Conservation (phyloP, 2,113 vertebrate species). For the Campylomormyrus tamandua region DNA sequence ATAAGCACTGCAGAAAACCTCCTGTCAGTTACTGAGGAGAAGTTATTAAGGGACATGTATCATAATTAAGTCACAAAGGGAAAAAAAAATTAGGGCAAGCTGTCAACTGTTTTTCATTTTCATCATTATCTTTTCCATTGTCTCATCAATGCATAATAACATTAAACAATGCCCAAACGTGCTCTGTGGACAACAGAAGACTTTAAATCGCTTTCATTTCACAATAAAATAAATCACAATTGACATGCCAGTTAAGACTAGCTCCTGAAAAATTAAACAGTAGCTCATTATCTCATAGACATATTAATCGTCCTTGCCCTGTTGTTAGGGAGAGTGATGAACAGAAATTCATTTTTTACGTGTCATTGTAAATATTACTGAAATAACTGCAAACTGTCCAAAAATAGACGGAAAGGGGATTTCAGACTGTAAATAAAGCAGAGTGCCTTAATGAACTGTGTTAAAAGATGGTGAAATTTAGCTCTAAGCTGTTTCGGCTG, state of each 20-base stretch:
- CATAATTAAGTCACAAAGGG: not conserved
- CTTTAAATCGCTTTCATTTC: not conserved
- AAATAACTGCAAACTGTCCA: not conserved
- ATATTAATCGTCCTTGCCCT: not conserved
- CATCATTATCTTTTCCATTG: not conserved
- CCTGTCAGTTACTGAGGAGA: not conserved
- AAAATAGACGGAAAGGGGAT: not conserved
- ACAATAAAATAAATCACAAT: not conserved
- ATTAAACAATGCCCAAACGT: not conserved
- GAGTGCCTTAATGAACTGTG: not conserved
- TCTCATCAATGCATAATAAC: not conserved
- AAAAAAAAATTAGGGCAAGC: not conserved
- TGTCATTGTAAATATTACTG: not conserved
- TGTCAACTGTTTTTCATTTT: conserved; percentile 2
- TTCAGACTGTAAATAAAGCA: not conserved
- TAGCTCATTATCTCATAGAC: not conserved
- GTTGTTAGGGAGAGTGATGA: not conserved
- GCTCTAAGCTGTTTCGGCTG: not conserved
- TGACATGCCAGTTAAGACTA: not conserved
- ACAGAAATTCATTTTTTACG: not conserved
- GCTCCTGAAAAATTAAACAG: not conserved
- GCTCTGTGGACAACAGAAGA: not conserved
- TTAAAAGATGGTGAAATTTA: not conserved
- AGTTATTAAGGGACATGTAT: not conserved
- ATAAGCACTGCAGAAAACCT: not conserved